Conservation (phyloP, 2,113 vertebrate genomes). For the Serilophus lunatus region DNA sequence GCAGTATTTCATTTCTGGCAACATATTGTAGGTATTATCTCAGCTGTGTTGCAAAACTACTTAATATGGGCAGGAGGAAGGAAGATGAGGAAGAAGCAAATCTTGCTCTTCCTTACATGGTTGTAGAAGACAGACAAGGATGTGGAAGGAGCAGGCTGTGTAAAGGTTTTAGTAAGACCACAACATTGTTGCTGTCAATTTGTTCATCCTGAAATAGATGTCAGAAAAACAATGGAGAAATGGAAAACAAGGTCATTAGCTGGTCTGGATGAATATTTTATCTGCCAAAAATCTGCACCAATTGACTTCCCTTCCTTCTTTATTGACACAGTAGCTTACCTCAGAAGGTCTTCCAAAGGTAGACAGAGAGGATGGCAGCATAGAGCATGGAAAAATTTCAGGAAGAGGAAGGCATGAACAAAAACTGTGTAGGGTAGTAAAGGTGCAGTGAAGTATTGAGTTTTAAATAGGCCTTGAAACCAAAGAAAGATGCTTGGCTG, state of each 20-base stretch:
- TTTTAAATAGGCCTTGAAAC: neutral
- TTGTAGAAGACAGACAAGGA: neutral
- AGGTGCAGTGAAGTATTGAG: neutral
- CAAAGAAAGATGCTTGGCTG: neutral
- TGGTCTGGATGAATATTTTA: neutral
- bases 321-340: neutral
- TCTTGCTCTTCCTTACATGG: constrained; percentile 42
- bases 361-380: too few relatives aligned
- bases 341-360: too few relatives aligned
- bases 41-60: constrained; percentile 6
- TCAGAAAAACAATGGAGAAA: neutral
- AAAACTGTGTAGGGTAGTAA: neutral
- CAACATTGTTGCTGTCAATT: neutral
- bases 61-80: constrained; percentile 2
- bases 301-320: neutral
- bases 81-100: neutral
- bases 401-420: neutral
- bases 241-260: neutral
- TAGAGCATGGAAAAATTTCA: neutral
- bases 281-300: neutral
- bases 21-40: constrained; percentile 27
- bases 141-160: neutral
- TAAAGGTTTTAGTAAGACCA: neutral
- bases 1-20: constrained; percentile 15
- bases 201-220: neutral